phyloP scores from a whole-genome alignment of 2,797 vertebrate genomes.

The Picus viridis region DNA sequence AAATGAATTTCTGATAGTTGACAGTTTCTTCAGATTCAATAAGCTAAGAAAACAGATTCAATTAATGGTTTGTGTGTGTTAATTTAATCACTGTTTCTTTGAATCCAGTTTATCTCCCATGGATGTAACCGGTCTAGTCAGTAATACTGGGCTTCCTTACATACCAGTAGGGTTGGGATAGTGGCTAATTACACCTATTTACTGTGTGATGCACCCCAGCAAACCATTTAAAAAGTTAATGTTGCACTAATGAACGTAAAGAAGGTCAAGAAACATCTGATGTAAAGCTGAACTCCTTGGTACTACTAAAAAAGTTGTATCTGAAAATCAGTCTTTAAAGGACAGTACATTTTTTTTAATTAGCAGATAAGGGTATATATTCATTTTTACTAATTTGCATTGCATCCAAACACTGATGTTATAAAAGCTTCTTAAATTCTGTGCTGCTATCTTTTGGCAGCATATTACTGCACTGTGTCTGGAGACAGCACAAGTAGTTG shows the following conservation, averaged over 20 bases:
- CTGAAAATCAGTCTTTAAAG: background rate
- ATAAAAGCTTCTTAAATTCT: background rate
- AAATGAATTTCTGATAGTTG: background rate
- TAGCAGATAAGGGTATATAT: background rate
- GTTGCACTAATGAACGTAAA: background rate
- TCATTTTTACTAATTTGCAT: background rate
- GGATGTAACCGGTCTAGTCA: background rate
- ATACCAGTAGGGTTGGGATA: background rate
- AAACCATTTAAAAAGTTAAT: background rate
- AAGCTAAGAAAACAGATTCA: background rate
- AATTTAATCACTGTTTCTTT: constrained; percentile 15
- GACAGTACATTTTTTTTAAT: background rate
- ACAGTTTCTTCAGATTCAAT: background rate
- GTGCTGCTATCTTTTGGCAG: background rate
- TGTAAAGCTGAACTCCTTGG: background rate
- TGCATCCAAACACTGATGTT: background rate
- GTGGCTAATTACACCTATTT: background rate
- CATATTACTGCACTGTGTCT: background rate
- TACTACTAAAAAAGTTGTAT: background rate
- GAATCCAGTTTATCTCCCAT: background rate
- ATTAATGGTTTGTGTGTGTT: background rate
- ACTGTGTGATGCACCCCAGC: background rate
- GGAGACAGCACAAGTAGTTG: background rate
- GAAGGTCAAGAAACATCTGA: background rate
- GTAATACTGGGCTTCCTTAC: background rate